Evolutionary conservation across 2,113 vertebrate species (phyloP), one percentile per base, ranked within the genome.

Genomic region (Coturnix japonica): DNA sequence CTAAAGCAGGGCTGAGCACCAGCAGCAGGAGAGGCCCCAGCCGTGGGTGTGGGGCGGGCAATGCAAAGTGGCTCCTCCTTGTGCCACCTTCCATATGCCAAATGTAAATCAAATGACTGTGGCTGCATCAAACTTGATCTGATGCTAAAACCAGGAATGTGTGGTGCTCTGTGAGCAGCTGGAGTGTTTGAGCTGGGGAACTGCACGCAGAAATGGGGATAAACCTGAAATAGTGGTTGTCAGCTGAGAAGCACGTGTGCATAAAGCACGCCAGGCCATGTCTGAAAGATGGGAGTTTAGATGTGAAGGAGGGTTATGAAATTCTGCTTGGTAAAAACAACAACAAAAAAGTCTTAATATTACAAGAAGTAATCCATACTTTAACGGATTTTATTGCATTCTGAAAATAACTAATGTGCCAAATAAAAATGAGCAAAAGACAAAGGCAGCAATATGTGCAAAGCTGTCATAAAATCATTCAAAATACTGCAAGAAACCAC

Each of bases 281-380:
- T 86, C 81, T 41, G 87, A 75, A 95, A 67, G 33, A 26, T 35
- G 83, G 43, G 66, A 67, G 91, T 61, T 86, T 86, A 82, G 92
- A 85, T 44, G 74, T 25, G 74, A 91, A 85, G 75, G 14, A 75
- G 94, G 93, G 2, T 59, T 44, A 43, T 12, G 35, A 69, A 87
- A 83, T 72, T 87, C 70, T 79, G 26, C 54, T 91, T 73, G 8
- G 1, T 76, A 49, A 49, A 7, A 71, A 20, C 39, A 72, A 54
- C 37, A 53, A 82, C 35, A 39, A 28, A 57, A 2, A 14, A 33
- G 23, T 22, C 39, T 61, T 80, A n/a, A 37, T 26, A 69, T 57
- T 30, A 7, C 64, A 85, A 74, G 46, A 60, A 89, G 53, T 7
- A 66, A 54, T 43, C 70, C 37, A 30, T 26, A 35, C 9, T 54